Evolutionary conservation across 2,888 invertebrate species (phyloP), one percentile per base, ranked within the genome.

Genomic region (Eupelmus urozonus): DNA sequence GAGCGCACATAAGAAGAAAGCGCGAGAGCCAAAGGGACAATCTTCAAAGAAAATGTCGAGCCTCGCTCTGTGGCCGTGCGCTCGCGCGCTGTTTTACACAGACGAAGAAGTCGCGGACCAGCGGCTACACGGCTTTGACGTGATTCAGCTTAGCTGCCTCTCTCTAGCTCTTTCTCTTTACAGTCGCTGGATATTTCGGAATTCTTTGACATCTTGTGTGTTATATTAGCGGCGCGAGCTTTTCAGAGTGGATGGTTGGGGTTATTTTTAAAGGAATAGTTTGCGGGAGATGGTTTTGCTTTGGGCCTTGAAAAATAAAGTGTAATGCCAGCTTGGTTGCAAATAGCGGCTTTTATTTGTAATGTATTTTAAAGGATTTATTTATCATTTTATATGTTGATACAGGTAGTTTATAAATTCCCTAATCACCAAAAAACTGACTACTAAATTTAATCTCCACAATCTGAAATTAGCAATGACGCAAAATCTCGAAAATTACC

Each of bases 31-130:
- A 51, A 71, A 51, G 65, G 55, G 45, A 9, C 55, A 60, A 57
- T 76, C 65, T 76, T 76, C 76, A 76, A 76, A 71, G 71, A 65
- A 71, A 71, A 70, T 23, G 69, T 51, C 29, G 13, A 55, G 25
- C 53, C 57, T 34, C 42, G n/a, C 49, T 49, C 2, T 11, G 16
- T 49, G 7, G n/a, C 16, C 11, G 16, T 49, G 16, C 49, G 2
- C 7, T 49, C 3, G 20, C 51, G 51, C 3, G 49, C 3, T 63
- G 27, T 63, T 11, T 16, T 23, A 29, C 4, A 51, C 27, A n/a
- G 9, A 4, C 18, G 40, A 40, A 62, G 53, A 53, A 72, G 45
- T 70, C 70, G 29, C 45, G 49, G 49, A 49, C 45, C 59, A 16
- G 13, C 59, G 70, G 23, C 29, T 34, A 13, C 29, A 59, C 34